A percentile compares a stretch with the other conserved stretches of the same genome.
These are phyloP conservation scores for Drosophila leontia DNA, from an alignment of 1,140 invertebrate species.

Conservation along the genomic window DNA sequence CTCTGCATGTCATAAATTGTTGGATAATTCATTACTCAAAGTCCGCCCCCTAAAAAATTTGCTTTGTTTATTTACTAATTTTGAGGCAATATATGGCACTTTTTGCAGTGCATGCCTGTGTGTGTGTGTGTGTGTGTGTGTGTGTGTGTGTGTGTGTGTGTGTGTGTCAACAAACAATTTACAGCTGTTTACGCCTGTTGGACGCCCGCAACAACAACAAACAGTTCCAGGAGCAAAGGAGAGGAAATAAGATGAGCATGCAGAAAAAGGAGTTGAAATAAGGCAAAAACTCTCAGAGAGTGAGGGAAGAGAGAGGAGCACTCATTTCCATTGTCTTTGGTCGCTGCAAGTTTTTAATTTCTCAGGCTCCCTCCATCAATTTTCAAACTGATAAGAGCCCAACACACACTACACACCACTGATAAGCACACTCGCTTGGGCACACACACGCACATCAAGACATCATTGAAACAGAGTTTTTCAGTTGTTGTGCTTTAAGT, in stretches of 20 bases:
- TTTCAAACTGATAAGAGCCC: slow-evolving; percentile 46
- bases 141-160: too few species aligned
- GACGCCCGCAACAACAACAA: slow-evolving; percentile 41
- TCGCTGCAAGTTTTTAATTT: slow-evolving; percentile 8
- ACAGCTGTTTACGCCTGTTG: slow-evolving; percentile 81
- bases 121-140: too few species aligned
- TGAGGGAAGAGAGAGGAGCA: not conserved
- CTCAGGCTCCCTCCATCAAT: slow-evolving; percentile 9
- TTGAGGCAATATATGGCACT: slow-evolving; percentile 11
- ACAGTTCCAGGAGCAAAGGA: not conserved
- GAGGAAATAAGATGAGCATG: slow-evolving; percentile 11
- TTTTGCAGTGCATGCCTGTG: too few species aligned
- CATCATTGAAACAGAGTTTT: slow-evolving; percentile 5
- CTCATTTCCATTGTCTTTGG: slow-evolving; percentile 17
- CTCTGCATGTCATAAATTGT: slow-evolving; percentile 14
- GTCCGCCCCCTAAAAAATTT: not conserved
- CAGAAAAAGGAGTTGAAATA: slow-evolving; percentile 5
- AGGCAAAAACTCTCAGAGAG: slow-evolving; percentile 1
- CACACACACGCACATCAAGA: slow-evolving; percentile 10
- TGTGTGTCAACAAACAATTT: slow-evolving; percentile 68
- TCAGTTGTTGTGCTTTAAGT: slow-evolving; percentile 4
- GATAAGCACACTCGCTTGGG: slow-evolving; percentile 10
- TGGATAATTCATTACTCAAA: not conserved
- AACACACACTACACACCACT: slow-evolving; percentile 11
- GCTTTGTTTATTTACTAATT: slow-evolving; percentile 21